These are phyloP conservation scores for Dendrophyllia cribrosa DNA, from an alignment of 64 coral and sea anemone species.

Conservation along the genomic window DNA sequence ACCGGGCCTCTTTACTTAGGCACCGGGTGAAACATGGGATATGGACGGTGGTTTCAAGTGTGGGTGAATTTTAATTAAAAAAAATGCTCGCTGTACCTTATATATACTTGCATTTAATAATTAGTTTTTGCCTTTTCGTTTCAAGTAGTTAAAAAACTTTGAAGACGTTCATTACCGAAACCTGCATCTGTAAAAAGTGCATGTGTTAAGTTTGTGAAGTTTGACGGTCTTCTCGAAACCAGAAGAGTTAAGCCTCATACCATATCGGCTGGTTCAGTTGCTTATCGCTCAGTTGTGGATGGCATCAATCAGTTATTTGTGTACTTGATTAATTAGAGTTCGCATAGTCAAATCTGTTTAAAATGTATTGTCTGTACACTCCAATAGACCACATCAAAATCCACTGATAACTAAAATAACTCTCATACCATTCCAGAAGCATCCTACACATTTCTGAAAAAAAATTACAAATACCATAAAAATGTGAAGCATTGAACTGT, in stretches of 20 bases:
- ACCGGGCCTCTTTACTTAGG: no score
- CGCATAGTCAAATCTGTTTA: slow-evolving; percentile 15
- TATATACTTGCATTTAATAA: no score
- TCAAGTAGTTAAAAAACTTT: no score
- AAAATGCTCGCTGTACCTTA: no score
- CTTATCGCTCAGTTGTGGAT: slow-evolving; percentile 17
- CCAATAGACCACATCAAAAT: neutral
- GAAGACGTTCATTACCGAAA: no score
- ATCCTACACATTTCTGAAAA: neutral
- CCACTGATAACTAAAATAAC: slow-evolving; percentile 4
- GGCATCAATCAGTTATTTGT: slow-evolving; percentile 25
- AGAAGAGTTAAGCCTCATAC: slow-evolving; percentile 12
- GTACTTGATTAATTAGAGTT: slow-evolving; percentile 30
- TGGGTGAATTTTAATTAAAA: no score
- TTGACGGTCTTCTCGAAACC: no score
- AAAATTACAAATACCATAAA: neutral
- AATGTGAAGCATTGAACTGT: neutral
- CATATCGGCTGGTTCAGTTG: neutral
- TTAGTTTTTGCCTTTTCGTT: no score
- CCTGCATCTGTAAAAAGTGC: no score
- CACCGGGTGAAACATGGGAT: no score
- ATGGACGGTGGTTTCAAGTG: no score
- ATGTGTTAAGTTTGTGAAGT: neutral
- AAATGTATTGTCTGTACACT: slow-evolving; percentile 16
- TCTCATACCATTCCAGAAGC: slow-evolving; percentile 1